Conservation (phyloP, 2,113 vertebrate species). For the Corythornis cristatus region DNA sequence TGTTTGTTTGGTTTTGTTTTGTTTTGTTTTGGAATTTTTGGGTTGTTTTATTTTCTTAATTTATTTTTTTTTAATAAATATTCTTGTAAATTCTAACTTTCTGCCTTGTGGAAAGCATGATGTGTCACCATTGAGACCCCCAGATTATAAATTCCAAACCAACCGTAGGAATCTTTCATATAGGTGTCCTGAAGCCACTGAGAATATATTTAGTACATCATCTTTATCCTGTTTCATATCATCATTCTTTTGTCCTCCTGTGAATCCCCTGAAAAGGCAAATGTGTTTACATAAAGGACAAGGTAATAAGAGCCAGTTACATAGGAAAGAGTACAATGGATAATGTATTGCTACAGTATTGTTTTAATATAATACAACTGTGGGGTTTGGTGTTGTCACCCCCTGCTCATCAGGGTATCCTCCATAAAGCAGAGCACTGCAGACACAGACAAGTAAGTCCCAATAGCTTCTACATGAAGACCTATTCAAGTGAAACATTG, state of each 20-base stretch:
- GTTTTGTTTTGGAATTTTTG: no score
- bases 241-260: constrained; percentile 87
- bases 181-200: constrained; percentile 94
- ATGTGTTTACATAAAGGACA: neutral
- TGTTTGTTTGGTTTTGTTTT: no score
- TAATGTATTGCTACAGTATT: neutral
- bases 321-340: neutral
- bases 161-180: constrained; percentile 97
- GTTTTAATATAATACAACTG: neutral
- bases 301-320: neutral
- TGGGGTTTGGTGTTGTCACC: neutral
- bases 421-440: neutral
- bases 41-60: no score
- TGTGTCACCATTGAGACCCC: neutral
- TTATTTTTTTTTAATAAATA: neutral
- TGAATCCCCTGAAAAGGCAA: constrained; percentile 84
- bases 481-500: neutral
- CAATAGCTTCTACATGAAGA: neutral
- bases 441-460: neutral
- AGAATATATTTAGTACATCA: constrained; percentile 96
- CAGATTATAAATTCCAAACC: constrained; percentile 37
- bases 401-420: neutral
- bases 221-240: constrained; percentile 92
- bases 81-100: neutral
- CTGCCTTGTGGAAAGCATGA: neutral